Evolutionary conservation across 1,140 invertebrate species (phyloP), one percentile per base, ranked within the genome.

Genomic region (Episyrphus balteatus): DNA sequence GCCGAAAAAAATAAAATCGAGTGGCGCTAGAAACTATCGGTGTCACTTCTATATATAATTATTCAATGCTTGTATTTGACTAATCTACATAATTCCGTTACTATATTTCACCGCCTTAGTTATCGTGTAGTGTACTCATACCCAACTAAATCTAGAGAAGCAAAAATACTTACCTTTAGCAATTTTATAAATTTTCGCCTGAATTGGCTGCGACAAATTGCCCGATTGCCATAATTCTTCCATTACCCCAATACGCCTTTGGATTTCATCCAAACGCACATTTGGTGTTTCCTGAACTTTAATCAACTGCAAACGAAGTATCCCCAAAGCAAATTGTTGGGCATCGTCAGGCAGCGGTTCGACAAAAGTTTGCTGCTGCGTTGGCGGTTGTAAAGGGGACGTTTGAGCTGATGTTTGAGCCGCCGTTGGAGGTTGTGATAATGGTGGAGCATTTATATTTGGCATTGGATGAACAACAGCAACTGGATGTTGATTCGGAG

Each of bases 391-490:
- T 5, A 26, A 8, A 26, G 21, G 21, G 8, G 21, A 26, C 21
- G 21, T 26, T 26, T 26, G 21, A 26, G 21, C 21, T 26, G n/a
- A n/a, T n/a, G n/a, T n/a, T n/a, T n/a, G n/a, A n/a, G 21, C 26
- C 2, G 17, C 10, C 13, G 39, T 13, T 19, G 39, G 39, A 21
- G 17, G 13, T 21, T 17, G 39, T 2, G 18, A 6, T 41, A 17
- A 15, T 8, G 34, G 48, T 26, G 38, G 21, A 14, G 30, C 38
- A 12, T 19, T 17, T 13, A 36, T 32, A 5, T 43, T 42, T 1
- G 36, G 38, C 48, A 49, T 49, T 14, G 57, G 58, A 26, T 54
- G 51, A 13, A 60, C 58, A 39, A 54, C 53, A 15, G 58, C 58
- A 33, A 59, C 50, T 7, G 57, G 57, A 3, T 40, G 44, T 40